Conservation (phyloP, 2,888 invertebrate genomes). For the Monopis laevigella region DNA sequence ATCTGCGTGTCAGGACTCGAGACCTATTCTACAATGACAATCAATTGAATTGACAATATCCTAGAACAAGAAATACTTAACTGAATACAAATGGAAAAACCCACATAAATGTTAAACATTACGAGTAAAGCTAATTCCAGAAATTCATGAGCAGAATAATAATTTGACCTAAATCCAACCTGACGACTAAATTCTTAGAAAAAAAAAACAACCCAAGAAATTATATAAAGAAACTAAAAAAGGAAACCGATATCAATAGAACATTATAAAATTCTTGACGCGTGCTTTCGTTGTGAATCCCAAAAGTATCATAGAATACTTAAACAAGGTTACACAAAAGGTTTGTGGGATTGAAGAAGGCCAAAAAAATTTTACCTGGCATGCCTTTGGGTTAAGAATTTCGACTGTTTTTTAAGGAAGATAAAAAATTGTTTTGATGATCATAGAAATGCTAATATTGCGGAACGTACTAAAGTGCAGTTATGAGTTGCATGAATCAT, state of each 20-base stretch:
- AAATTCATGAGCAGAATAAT: no score
- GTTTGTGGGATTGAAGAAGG: no score
- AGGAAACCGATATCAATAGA: no score
- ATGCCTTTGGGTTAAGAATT: background rate
- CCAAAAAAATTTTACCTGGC: conserved; percentile 4
- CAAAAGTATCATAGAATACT: conserved; percentile 5
- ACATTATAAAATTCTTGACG: conserved; percentile 5
- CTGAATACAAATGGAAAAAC: background rate
- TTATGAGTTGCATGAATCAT: conserved; percentile 6
- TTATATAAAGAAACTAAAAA: no score
- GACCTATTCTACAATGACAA: background rate
- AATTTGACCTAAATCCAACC: no score
- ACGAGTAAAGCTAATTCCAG: no score
- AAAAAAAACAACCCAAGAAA: no score
- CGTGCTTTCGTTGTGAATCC: conserved; percentile 1
- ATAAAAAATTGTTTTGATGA: background rate
- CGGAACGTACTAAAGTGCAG: background rate
- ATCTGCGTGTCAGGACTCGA: background rate
- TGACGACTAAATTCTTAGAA: no score
- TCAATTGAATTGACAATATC: conserved; percentile 3
- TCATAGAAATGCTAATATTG: background rate
- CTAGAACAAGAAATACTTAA: background rate
- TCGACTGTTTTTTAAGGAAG: background rate
- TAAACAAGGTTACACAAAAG: background rate
- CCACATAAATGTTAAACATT: no score